A percentile compares a stretch with the other conserved stretches of the same genome.
These are phyloP conservation scores for Mactromeris polynyma DNA, from an alignment of 2,888 invertebrate genomes.

Conservation along the genomic window DNA sequence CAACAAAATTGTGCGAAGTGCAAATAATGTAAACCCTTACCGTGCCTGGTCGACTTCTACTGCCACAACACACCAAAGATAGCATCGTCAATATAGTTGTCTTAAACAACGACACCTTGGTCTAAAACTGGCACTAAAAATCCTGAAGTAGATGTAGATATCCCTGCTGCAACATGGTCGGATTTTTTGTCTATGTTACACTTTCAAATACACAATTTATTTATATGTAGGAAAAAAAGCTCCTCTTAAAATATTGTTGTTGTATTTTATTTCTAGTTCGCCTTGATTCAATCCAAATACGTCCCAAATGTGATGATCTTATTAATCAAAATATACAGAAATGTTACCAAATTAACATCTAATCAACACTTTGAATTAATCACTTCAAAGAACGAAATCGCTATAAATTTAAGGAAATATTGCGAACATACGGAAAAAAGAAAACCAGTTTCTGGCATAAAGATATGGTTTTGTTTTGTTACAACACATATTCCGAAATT, in stretches of 20 bases:
- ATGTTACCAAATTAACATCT: neutral
- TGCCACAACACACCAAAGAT: neutral
- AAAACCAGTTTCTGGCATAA: neutral
- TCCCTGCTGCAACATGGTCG: neutral
- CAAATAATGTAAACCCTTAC: neutral
- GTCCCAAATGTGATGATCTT: neutral
- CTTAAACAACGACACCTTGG: neutral
- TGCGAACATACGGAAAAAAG: neutral
- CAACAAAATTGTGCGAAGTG: neutral
- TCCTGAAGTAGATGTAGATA: neutral
- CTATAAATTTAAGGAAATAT: neutral
- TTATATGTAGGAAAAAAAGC: too few species aligned
- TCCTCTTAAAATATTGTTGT: too few species aligned
- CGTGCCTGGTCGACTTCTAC: neutral
- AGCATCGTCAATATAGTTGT: neutral
- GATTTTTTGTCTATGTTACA: neutral
- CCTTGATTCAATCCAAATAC: neutral
- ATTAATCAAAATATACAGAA: neutral
- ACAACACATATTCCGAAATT: neutral
- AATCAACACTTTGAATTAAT: neutral
- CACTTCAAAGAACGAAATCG: neutral
- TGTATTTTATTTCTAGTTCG: neutral
- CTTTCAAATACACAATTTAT: neutral
- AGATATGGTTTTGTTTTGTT: neutral
- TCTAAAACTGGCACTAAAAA: neutral